Evolutionary conservation across 2,113 vertebrate species (phyloP).

Genomic region (Nasalis larvatus): DNA sequence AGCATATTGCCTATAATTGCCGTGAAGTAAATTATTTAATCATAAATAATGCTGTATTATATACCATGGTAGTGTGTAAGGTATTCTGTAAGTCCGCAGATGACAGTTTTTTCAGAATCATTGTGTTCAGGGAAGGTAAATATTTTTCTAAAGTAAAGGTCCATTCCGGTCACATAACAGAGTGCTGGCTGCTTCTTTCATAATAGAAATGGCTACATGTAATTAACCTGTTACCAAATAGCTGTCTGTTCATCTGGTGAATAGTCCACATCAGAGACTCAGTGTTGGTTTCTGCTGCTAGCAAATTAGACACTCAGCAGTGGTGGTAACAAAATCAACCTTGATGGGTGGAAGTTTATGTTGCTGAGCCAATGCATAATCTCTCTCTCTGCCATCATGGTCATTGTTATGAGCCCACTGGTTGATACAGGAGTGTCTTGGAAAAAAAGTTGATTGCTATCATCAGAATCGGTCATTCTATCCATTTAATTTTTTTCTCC

Average conservation of each 20-base stretch:
- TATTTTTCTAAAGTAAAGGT: background rate
- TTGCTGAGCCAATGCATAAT: background rate
- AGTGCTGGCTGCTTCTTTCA: background rate
- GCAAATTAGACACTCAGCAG: background rate
- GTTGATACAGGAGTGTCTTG: background rate
- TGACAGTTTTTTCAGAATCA: background rate
- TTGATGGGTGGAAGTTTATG: background rate
- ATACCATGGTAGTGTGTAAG: background rate
- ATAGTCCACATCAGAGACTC: background rate
- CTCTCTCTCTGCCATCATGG: background rate
- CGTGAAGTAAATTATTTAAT: background rate
- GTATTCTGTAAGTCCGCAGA: background rate
- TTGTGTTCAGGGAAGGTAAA: background rate
- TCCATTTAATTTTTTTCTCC: background rate
- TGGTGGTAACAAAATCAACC: background rate
- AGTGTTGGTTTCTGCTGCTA: background rate
- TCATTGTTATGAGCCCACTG: background rate
- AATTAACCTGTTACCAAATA: background rate
- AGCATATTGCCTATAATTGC: background rate
- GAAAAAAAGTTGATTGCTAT: background rate
- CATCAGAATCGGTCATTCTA: background rate
- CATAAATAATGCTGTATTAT: background rate
- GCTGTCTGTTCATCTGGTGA: background rate
- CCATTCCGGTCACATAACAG: background rate
- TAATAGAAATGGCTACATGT: background rate